Conservation (phyloP, 2,888 invertebrate species). For the Miltochrista miniata region DNA sequence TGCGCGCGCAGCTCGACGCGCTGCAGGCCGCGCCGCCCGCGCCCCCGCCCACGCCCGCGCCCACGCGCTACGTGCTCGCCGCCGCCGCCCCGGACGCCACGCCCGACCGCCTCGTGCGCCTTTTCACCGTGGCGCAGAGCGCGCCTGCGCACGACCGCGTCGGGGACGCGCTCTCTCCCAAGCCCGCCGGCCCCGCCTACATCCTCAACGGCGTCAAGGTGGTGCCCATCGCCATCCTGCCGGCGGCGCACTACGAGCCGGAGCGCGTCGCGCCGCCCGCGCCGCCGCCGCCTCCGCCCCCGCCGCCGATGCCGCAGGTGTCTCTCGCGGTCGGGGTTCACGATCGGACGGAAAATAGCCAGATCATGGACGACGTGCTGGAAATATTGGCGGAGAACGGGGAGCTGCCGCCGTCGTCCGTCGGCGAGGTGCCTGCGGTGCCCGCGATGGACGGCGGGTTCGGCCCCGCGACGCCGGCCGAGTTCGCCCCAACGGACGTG, state of each 20-base stretch:
- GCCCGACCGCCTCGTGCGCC: slow-evolving; percentile 69
- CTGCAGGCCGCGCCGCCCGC: slow-evolving; percentile 75
- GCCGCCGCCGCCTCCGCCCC: slow-evolving; percentile 64
- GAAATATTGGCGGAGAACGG: slow-evolving; percentile 97
- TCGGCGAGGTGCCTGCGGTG: slow-evolving; percentile 85
- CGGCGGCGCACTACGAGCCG: slow-evolving; percentile 70
- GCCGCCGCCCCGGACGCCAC: slow-evolving; percentile 56
- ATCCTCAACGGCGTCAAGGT: slow-evolving; percentile 86
- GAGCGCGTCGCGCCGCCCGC: slow-evolving; percentile 59
- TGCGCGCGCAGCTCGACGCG: slow-evolving; percentile 86
- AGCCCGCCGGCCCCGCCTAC: slow-evolving; percentile 78
- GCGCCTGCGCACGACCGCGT: slow-evolving; percentile 50
- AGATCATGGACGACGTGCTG: slow-evolving; percentile 95
- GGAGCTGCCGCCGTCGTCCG: slow-evolving; percentile 95
- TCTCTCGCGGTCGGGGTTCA: slow-evolving; percentile 42
- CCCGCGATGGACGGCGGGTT: slow-evolving; percentile 52
- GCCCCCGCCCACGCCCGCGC: slow-evolving; percentile 54
- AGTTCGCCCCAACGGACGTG: slow-evolving; percentile 64
- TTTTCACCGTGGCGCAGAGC: slow-evolving; percentile 73
- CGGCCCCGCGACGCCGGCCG: slow-evolving; percentile 45
- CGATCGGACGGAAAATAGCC: slow-evolving; percentile 81
- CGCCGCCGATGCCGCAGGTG: slow-evolving; percentile 54
- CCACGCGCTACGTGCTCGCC: slow-evolving; percentile 69
- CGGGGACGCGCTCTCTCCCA: slow-evolving; percentile 44
- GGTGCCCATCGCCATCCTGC: slow-evolving; percentile 77